Conservation (phyloP, 1,140 invertebrate species). For the Zophobas morio region DNA sequence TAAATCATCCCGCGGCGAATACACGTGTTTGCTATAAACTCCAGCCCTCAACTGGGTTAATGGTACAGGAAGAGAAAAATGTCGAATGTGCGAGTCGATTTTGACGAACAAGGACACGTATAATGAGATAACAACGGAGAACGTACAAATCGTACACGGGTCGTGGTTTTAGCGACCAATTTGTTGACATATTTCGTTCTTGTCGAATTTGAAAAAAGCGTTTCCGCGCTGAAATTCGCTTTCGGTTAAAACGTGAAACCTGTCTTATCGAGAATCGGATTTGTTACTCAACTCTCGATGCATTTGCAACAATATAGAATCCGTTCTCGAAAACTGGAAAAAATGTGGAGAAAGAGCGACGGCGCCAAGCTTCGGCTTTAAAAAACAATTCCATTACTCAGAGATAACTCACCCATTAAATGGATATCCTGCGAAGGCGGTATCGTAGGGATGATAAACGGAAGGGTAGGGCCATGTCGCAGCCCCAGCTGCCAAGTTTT, state of each 20-base stretch:
- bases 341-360: not conserved
- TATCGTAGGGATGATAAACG: constrained; percentile 91
- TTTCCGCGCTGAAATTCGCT: no score
- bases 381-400: constrained; percentile 29
- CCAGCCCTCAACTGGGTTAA: not conserved
- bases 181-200: no score
- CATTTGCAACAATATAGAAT: not conserved
- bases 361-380: not conserved
- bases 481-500: constrained; percentile 86
- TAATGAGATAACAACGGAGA: not conserved
- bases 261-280: no score
- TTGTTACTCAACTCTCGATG: no score
- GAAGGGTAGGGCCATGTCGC: constrained; percentile 89
- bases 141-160: no score
- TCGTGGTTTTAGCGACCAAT: no score
- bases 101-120: not conserved
- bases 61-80: not conserved
- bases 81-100: not conserved
- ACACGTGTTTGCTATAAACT: constrained; percentile 2
- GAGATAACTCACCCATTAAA: constrained; percentile 87
- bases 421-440: constrained; percentile 89
- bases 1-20: not conserved
- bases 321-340: not conserved
- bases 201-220: no score
- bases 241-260: no score